These are phyloP conservation scores for Vulpes vulpes DNA, from an alignment of 2,113 vertebrate genomes.

Conservation along the genomic window DNA sequence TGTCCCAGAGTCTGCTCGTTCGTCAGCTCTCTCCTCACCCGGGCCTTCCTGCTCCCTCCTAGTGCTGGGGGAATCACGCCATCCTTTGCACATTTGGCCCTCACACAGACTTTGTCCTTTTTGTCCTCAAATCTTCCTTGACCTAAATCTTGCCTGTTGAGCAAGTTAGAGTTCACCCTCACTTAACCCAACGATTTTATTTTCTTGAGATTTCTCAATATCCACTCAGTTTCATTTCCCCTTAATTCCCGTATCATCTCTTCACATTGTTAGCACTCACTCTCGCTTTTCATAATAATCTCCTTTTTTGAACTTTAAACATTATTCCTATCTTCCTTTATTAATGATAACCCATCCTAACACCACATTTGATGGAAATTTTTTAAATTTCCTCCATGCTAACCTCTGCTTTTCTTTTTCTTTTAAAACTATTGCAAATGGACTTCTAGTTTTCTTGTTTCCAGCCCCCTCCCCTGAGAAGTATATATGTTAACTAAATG, in stretches of 20 bases:
- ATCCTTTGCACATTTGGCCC: neutral
- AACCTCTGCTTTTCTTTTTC: neutral
- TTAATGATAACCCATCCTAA: neutral
- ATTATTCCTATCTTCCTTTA: neutral
- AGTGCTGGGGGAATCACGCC: neutral
- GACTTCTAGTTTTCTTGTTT: neutral
- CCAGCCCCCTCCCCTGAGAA: neutral
- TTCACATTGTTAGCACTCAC: neutral
- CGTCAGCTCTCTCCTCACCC: neutral
- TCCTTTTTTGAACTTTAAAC: neutral
- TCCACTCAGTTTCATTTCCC: slow-evolving; percentile 2
- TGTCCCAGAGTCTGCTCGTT: accelerated
- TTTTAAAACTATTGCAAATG: slow-evolving; percentile 19
- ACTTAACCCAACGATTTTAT: neutral
- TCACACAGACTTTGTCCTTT: neutral
- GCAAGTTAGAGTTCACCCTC: slow-evolving; percentile 24
- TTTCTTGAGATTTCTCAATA: slow-evolving; percentile 61
- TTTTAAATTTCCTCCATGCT: neutral
- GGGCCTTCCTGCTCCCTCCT: neutral
- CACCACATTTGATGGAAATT: neutral
- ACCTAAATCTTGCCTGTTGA: neutral
- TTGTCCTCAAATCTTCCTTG: neutral
- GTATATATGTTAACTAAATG: neutral
- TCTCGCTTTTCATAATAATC: neutral
- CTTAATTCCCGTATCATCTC: neutral